Base-by-base conservation (phyloP, 2,113 vertebrate species). In the Varanus salvator region DNA sequence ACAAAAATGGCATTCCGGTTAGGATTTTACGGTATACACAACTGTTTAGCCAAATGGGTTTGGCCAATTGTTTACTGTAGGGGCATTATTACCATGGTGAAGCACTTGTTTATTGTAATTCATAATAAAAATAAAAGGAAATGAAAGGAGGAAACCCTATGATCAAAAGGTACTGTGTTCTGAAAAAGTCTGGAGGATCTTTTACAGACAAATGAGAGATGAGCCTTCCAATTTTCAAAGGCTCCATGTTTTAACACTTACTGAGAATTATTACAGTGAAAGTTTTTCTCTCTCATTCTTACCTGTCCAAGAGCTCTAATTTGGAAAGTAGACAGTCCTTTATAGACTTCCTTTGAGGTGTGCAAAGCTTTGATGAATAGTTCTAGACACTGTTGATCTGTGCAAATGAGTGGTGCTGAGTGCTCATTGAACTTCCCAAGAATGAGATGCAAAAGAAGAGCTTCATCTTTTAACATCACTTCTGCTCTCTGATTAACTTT, bases 261-360 rank as follows among this genome's bases (percentile, higher is more conserved):
- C 14, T 52, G 44, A 29, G 44, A 89, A 84, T 66, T 6, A 69
- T 21, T 50, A 44, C 6, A 60, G 77, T 8, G 14, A 54, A 84
- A 87, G n/a, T 1, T 3, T 5, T 29, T 52, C 87, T n/a, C 34
- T 87, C 50, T 89, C 89, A 80, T 80, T 93, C 94, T 76, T 60
- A 99, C 99, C 98, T 98, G 98, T 69, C 98, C 98, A 60, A 99
- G 97, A n/a, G 98, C 98, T 54, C 94, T 95, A 84, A 98, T 97
- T 95, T 99, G 99, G 92, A 97, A 93, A 81, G 98, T 92, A 80
- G 97, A 96, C 87, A 97, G 86, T 88, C 97, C 97, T 2, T 95
- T 68, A 89, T 95, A 97, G 7, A 97, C 91, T 87, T 97, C 96
- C 12, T 96, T 94, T 4, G 96, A 84, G 80, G 95, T 97, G 82